A percentile compares a stretch with the other conserved stretches of the same genome.
Evolutionary conservation across 2,113 vertebrate species (phyloP).

Genomic region (Oxyura jamaicensis): DNA sequence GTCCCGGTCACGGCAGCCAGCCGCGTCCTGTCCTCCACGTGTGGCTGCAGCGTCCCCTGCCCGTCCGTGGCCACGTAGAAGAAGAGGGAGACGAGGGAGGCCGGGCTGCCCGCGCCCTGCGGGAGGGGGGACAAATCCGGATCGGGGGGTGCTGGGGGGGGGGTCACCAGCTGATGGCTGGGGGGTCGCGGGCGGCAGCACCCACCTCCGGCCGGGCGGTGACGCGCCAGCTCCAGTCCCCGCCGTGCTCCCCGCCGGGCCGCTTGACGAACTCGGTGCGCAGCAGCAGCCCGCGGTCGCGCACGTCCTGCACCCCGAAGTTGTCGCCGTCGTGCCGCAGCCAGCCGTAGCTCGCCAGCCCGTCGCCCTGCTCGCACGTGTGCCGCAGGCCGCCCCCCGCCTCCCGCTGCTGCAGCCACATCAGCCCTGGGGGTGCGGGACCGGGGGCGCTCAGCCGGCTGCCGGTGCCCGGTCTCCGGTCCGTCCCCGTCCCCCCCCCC

Average conservation of each 20-base stretch:
- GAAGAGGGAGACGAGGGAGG: slow-evolving; percentile 88
- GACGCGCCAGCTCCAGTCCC: slow-evolving; percentile 96
- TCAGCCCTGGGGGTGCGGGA: slow-evolving; percentile 80
- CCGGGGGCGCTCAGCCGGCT: background rate
- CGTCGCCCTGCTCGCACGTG: slow-evolving; percentile 90
- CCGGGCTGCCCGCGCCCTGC: background rate
- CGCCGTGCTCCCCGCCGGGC: slow-evolving; percentile 88
- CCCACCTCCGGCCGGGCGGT: slow-evolving; percentile 85
- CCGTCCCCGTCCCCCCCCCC: too few species aligned
- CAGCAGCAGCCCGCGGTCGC: slow-evolving; percentile 82
- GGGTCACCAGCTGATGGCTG: too few species aligned
- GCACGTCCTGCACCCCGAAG: slow-evolving; percentile 91
- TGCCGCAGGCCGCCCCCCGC: slow-evolving; percentile 83
- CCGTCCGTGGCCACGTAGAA: slow-evolving; percentile 92
- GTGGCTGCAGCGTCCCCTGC: slow-evolving; percentile 83
- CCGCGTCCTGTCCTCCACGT: slow-evolving; percentile 77
- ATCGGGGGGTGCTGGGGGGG: too few species aligned
- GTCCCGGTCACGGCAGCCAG: slow-evolving; percentile 82
- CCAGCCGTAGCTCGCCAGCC: slow-evolving; percentile 88
- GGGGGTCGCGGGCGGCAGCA: background rate
- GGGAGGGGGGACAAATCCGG: background rate
- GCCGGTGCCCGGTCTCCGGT: too few species aligned
- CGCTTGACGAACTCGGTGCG: slow-evolving; percentile 92
- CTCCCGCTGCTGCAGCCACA: slow-evolving; percentile 90
- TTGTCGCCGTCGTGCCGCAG: slow-evolving; percentile 88